A percentile compares a stretch with the other conserved stretches of the same genome.
These are phyloP conservation scores for Battus philenor DNA, from an alignment of 1,140 invertebrate genomes.

Conservation along the genomic window DNA sequence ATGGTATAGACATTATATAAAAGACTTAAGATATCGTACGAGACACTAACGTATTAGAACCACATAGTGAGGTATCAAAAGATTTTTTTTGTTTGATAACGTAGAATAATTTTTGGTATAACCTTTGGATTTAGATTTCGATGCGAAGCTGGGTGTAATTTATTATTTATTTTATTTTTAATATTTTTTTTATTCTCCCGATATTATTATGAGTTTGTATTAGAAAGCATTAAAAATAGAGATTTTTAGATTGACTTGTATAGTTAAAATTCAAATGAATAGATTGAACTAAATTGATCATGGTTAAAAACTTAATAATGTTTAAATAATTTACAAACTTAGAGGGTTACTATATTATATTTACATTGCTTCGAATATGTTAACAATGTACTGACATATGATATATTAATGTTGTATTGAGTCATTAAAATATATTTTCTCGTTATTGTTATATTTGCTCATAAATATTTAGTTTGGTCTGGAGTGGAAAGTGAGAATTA, in stretches of 20 bases:
- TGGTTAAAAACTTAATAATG: not conserved
- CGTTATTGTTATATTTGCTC: conserved; percentile 15
- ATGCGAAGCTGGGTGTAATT: not conserved
- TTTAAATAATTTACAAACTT: not conserved
- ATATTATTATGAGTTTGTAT: too few relatives aligned
- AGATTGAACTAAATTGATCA: not conserved
- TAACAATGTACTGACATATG: conserved; percentile 4
- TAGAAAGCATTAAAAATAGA: too few relatives aligned
- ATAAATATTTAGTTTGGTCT: conserved; percentile 10
- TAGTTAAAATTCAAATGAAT: too few relatives aligned
- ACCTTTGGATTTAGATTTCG: too few relatives aligned
- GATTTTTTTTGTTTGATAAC: too few relatives aligned
- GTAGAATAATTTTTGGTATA: too few relatives aligned
- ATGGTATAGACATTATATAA: too few relatives aligned
- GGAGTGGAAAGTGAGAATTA: not conserved
- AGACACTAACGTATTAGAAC: too few relatives aligned
- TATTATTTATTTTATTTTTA: conserved; percentile 3
- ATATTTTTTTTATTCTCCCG: not conserved
- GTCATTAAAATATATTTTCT: conserved; percentile 12
- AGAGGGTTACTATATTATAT: not conserved
- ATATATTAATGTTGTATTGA: conserved; percentile 10
- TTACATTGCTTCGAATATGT: conserved; percentile 10
- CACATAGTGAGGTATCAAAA: too few relatives aligned
- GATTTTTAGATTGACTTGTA: too few relatives aligned
- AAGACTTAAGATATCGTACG: too few relatives aligned